Evolutionary conservation across 92 coral and sea anemone genomes (phyloP).

Genomic region (Zoanthus sansibaricus): DNA sequence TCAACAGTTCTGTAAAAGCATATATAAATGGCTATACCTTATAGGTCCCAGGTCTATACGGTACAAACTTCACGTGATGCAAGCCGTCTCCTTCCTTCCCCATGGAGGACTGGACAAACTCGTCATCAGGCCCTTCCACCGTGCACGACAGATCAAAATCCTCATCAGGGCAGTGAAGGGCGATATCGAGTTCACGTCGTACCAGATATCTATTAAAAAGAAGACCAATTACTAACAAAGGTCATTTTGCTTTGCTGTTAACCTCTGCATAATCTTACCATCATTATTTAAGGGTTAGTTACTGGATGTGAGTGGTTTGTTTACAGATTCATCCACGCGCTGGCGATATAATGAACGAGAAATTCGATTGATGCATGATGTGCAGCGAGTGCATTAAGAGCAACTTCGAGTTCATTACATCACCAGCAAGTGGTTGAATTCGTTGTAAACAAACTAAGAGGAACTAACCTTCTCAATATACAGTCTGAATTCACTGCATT

Average conservation of each 20-base stretch:
- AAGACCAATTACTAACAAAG: not conserved
- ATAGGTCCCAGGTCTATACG: conserved; percentile 27
- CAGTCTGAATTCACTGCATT: no score
- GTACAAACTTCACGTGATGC: conserved; percentile 59
- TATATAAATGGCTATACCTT: not conserved
- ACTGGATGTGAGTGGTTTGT: no score
- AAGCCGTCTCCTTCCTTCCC: conserved; percentile 75
- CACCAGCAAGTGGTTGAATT: no score
- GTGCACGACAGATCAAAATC: conserved; percentile 70
- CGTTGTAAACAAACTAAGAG: no score
- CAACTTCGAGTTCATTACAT: no score
- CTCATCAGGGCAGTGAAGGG: conserved; percentile 81
- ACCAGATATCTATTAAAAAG: conserved; percentile 66
- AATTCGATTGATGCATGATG: no score
- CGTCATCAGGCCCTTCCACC: conserved; percentile 87
- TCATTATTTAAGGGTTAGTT: no score
- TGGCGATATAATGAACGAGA: no score
- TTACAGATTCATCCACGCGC: no score
- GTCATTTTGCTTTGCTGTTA: not conserved
- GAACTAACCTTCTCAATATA: no score
- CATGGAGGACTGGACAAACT: conserved; percentile 73
- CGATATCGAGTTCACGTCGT: conserved; percentile 88
- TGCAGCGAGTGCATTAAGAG: no score
- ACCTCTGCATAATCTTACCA: not conserved
- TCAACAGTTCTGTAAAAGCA: no score